phyloP scores from a whole-genome alignment of 1,140 invertebrate genomes.

The Ceratina australensis region DNA sequence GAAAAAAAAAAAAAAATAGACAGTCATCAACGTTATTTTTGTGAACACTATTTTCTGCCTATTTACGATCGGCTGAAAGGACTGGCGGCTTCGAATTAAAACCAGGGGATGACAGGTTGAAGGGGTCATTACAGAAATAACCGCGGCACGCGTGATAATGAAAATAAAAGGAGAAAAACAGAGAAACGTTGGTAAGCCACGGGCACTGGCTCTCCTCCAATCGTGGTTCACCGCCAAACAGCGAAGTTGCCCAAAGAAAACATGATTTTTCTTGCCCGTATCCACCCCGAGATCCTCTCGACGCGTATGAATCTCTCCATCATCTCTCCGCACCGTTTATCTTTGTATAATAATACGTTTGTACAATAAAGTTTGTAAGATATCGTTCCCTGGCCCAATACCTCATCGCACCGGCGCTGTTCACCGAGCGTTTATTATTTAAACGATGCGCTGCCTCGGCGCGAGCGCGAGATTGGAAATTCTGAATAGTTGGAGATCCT shows the following conservation, averaged over 20 bases:
- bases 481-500: no score
- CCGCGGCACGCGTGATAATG: conserved; percentile 16
- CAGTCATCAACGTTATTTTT: no score
- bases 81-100: not conserved
- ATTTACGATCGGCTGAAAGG: no score
- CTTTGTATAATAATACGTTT: conserved; percentile 44
- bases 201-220: conserved; percentile 49
- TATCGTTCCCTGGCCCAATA: conserved; percentile 17
- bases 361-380: conserved; percentile 57
- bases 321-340: conserved; percentile 20
- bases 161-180: conserved; percentile 42
- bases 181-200: conserved; percentile 49
- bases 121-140: conserved; percentile 44
- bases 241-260: not conserved
- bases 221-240: conserved; percentile 52
- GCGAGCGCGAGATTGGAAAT: no score
- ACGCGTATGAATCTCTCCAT: conserved; percentile 23
- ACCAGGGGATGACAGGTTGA: conserved; percentile 26
- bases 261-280: not conserved
- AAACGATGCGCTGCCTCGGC: not conserved
- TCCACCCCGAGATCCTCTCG: conserved; percentile 14
- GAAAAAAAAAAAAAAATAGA: no score
- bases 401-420: no score
- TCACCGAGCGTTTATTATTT: not conserved
- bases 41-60: no score